Base-by-base conservation (phyloP, 2,888 invertebrate genomes). In the Acanthosepion lycidas region DNA sequence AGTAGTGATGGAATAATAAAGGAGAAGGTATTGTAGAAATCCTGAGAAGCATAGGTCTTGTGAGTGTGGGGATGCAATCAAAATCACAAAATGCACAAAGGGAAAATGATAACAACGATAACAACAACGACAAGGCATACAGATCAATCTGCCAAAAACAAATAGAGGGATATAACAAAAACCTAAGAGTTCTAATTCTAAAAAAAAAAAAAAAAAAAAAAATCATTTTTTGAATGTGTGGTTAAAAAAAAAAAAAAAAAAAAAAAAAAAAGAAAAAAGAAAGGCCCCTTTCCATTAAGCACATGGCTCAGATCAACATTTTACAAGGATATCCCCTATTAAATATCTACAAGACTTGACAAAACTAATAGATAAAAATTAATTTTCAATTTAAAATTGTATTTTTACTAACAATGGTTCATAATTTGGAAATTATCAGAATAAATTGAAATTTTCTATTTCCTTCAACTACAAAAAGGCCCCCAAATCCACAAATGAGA, bases 1-100 rank as follows among this genome's bases (percentile, higher is more conserved):
- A 42, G 42, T 42, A 23, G 23, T n/a, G 12, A 78, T 78, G 28
- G 9, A n/a, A 78, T 78, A 59, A 78, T 78, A 78, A 78, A 92
- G 42, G 23, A 48, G 48, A 26, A 92, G 49, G 92, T 49, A 42
- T 23, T 92, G 51, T 92, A n/a, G 92, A 51, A 92, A 51, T 92
- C 49, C 51, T 23, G 92, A 28, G 51, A 92, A 92, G 92, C 92
- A 51, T 78, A 5, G 92, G 28, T 92, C 42, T 92, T 92, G 92
- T 92, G 92, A 92, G 51, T 51, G 92, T 92, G 51, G 42, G 42
- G 92, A 92, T 92, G 92, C 92, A 92, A 92, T 92, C 92, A 92
- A 92, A 42, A 49, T 92, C 92, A 92, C 49, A 92, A 92, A 92
- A 92, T 92, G 92, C 92, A 92, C 92, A 92, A 49, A 51, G 28